Conservation (phyloP, 37 sponge, comb jelly and placozoan species). For the Beroe forskalii region DNA sequence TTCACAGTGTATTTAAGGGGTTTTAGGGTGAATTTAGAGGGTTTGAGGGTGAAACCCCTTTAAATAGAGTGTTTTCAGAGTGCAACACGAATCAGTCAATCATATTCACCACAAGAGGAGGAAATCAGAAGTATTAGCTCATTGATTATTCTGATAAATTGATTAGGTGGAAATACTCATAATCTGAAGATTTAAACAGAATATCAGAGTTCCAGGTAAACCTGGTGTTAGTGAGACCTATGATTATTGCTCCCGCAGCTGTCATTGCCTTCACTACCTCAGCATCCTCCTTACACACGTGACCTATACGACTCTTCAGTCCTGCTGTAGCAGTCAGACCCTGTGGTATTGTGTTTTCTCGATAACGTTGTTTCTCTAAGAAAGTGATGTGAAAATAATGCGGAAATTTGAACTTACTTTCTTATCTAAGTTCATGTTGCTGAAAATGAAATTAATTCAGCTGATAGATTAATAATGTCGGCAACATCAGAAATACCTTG, state of each 20-base stretch:
- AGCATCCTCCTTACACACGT: slow-evolving; percentile 67
- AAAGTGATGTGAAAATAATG: no score
- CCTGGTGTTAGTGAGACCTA: slow-evolving; percentile 70
- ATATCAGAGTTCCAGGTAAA: no score
- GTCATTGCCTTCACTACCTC: slow-evolving; percentile 66
- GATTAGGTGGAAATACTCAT: not conserved
- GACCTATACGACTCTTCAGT: slow-evolving; percentile 50
- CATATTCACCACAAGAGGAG: not conserved
- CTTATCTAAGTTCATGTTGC: no score
- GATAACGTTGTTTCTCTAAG: no score
- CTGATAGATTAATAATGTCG: not conserved
- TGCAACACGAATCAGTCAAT: no score
- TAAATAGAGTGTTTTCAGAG: no score
- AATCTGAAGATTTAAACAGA: not conserved
- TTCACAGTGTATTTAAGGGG: no score
- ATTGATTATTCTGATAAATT: not conserved
- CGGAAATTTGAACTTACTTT: no score
- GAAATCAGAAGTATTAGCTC: not conserved
- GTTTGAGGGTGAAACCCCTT: no score
- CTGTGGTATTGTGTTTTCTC: no score
- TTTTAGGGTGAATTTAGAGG: no score
- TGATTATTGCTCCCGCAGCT: slow-evolving; percentile 72
- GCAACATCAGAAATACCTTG: not conserved
- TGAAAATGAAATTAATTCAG: no score
- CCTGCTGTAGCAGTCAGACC: slow-evolving; percentile 72